Conservation (phyloP, 2,888 invertebrate genomes). For the Synergus itoensis region DNA sequence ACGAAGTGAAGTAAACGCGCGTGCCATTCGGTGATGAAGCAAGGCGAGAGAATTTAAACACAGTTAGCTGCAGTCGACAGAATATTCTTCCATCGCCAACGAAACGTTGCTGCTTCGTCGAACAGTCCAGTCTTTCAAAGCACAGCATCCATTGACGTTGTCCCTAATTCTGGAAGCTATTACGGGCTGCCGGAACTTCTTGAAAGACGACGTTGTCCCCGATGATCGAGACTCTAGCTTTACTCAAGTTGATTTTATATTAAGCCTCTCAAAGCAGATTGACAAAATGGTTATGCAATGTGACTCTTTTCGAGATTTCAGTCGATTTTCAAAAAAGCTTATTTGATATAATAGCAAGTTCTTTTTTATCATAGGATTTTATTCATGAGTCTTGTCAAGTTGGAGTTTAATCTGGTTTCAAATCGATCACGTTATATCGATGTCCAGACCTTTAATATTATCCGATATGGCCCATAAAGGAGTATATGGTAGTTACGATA, state of each 20-base stretch:
- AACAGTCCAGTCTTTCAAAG: conserved; percentile 48
- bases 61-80: conserved; percentile 36
- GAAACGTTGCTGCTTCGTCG: conserved; percentile 17
- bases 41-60: conserved; percentile 31
- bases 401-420: neutral
- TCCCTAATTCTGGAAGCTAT: conserved; percentile 65
- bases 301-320: no score
- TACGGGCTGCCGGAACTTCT: conserved; percentile 65
- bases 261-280: conserved; percentile 4
- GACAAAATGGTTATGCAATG: neutral
- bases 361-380: neutral
- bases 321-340: no score
- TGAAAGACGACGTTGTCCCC: conserved; percentile 65
- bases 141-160: conserved; percentile 52
- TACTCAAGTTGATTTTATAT: conserved; percentile 36
- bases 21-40: conserved; percentile 15
- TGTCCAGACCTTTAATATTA: neutral
- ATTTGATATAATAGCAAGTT: no score
- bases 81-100: conserved; percentile 44
- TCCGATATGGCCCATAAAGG: conserved; percentile 26
- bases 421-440: conserved; percentile 3
- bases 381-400: neutral
- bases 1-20: conserved; percentile 19
- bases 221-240: conserved; percentile 53
- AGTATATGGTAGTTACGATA: conserved; percentile 5